Evolutionary conservation across 64 coral and sea anemone species (phyloP).

Genomic region (Stichodactyla helianthus): DNA sequence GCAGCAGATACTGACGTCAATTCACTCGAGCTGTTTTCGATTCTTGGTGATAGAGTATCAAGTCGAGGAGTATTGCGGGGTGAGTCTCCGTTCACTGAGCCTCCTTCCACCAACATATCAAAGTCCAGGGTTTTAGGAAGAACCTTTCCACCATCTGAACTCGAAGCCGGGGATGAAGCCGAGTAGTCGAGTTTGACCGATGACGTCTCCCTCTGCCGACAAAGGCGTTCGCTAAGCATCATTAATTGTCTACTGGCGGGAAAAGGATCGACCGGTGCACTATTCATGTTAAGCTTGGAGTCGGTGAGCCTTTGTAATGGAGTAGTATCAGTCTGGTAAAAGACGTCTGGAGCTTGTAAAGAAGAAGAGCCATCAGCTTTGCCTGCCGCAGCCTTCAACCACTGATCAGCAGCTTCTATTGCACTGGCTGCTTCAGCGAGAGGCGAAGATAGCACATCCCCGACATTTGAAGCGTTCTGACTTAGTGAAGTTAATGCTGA

Average conservation of each 20-base stretch:
- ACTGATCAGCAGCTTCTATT: constrained; percentile 27
- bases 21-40: background rate
- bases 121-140: constrained; percentile 49
- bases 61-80: constrained; percentile 5
- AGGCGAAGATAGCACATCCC: background rate
- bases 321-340: background rate
- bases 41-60: constrained; percentile 7
- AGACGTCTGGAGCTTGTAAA: constrained; percentile 4
- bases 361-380: constrained; percentile 2
- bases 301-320: background rate
- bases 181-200: background rate
- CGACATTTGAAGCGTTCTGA: background rate
- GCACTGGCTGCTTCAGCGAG: constrained; percentile 22
- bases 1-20: constrained; percentile 12
- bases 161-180: constrained; percentile 33
- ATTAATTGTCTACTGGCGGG: constrained; percentile 55
- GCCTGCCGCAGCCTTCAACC: background rate
- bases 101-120: constrained; percentile 35
- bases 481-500: background rate
- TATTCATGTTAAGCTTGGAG: constrained; percentile 37
- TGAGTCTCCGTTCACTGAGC: constrained; percentile 20
- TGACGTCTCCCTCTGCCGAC: constrained; percentile 18
- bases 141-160: constrained; percentile 54
- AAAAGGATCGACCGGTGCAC: constrained; percentile 16
- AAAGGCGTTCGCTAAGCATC: constrained; percentile 50